A percentile compares a stretch with the other conserved stretches of the same genome.
phyloP scores from a whole-genome alignment of 1,140 invertebrate genomes.

The Aphelinus atriplicis region DNA sequence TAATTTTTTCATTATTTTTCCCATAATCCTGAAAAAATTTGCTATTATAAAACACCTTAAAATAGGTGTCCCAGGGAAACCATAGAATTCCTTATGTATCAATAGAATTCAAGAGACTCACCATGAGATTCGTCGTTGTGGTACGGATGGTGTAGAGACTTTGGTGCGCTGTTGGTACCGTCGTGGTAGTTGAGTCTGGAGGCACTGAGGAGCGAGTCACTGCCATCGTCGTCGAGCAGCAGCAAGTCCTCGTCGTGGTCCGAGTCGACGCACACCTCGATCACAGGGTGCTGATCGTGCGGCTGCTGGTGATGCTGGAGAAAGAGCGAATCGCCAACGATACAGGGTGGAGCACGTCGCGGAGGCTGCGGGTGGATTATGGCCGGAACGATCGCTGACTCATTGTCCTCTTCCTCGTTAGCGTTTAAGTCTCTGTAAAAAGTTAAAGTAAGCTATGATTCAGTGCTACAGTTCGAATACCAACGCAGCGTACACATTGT shows the following conservation, averaged over 20 bases:
- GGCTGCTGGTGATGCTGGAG: neutral
- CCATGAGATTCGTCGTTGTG: slow-evolving; percentile 8
- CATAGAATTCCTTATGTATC: too few species aligned
- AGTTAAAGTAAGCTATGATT: too few species aligned
- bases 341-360: slow-evolving; percentile 60
- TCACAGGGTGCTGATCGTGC: slow-evolving; percentile 17
- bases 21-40: too few species aligned
- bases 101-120: neutral
- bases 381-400: slow-evolving; percentile 71
- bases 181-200: slow-evolving; percentile 65
- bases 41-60: too few species aligned
- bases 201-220: slow-evolving; percentile 76
- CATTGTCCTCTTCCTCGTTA: slow-evolving; percentile 52
- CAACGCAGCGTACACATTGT: too few species aligned
- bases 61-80: too few species aligned
- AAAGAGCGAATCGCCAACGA: neutral
- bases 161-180: slow-evolving; percentile 37
- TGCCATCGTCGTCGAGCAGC: slow-evolving; percentile 70
- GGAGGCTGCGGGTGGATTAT: slow-evolving; percentile 73
- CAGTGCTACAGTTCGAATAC: too few species aligned
- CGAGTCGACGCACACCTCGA: slow-evolving; percentile 22
- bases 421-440: slow-evolving; percentile 18
- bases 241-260: slow-evolving; percentile 43
- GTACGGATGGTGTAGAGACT: slow-evolving; percentile 5
- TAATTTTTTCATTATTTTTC: too few species aligned